phyloP scores from a whole-genome alignment of 2,888 invertebrate species.

The Pinctada fucata region DNA sequence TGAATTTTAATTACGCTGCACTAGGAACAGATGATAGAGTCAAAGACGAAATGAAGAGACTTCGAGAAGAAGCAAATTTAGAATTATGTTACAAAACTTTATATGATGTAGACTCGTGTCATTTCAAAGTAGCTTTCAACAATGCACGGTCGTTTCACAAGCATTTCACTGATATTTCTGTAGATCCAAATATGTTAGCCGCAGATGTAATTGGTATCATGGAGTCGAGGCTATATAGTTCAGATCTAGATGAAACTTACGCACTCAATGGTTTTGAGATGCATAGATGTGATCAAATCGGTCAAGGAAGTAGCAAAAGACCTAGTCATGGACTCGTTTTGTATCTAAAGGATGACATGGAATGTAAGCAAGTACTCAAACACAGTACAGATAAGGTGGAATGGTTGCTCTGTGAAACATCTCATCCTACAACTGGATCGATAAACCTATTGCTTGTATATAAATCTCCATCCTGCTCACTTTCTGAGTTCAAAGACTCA shows the following conservation, averaged over 20 bases:
- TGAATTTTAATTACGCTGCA: slow-evolving; percentile 6
- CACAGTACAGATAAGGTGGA: background rate
- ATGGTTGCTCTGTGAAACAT: background rate
- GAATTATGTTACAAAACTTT: too few relatives aligned
- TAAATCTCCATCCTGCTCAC: slow-evolving; percentile 20
- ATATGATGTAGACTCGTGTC: too few relatives aligned
- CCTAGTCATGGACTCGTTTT: too few relatives aligned
- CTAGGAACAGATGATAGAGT: too few relatives aligned
- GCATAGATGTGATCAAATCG: slow-evolving; percentile 17
- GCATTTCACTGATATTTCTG: too few relatives aligned
- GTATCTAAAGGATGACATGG: too few relatives aligned
- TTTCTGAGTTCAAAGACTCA: background rate
- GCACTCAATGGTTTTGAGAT: slow-evolving; percentile 15
- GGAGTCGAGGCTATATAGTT: slow-evolving; percentile 22
- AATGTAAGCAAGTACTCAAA: too few relatives aligned
- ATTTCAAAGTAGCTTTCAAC: too few relatives aligned
- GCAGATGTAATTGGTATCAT: slow-evolving; percentile 30
- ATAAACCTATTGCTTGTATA: slow-evolving; percentile 31
- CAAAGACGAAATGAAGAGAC: too few relatives aligned
- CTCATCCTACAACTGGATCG: background rate
- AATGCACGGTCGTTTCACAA: too few relatives aligned
- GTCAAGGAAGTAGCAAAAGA: too few relatives aligned
- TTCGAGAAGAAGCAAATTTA: too few relatives aligned
- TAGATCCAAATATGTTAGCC: background rate
- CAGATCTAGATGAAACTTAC: slow-evolving; percentile 12